Evolutionary conservation across 2,888 invertebrate genomes (phyloP), one percentile per base, ranked within the genome.

Genomic region (Leptothorax acervorum): DNA sequence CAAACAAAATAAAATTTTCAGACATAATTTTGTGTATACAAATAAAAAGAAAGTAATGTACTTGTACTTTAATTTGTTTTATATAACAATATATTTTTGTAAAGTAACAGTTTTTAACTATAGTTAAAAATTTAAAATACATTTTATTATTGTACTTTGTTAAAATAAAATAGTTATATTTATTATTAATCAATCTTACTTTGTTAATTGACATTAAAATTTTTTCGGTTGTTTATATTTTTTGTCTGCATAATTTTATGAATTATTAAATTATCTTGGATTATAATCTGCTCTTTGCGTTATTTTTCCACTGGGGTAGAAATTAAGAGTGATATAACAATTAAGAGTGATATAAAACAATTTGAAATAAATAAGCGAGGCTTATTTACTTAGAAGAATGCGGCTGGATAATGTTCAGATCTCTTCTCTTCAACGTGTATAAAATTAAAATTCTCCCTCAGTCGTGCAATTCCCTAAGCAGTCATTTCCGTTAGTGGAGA

Each of bases 371-470:
- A 63, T 45, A 82, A 62, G 2, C 15, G 28, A 35, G 8, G 48
- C 45, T 68, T 81, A 66, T 79, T 78, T 73, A 60, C 39, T n/a
- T n/a, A 63, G 3, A 42, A 51, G 15, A 82, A 84, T 45, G n/a
- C 11, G 2, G 12, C 8, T 45, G 18, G 57, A 82, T 42, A 76
- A 83, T 48, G 60, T 57, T 18, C 31, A 18, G 42, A 74, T 23
- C 48, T 15, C 18, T 62, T 84, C 51, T 31, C 45, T 62, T 55
- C 60, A n/a, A n/a, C 18, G 48, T 55, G 39, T n/a, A 70, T 82
- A 73, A 82, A 89, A 88, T 88, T 84, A 86, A 86, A 82, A 85
- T 83, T 60, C 82, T 82, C 31, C 60, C 76, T 65, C 35, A 31
- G 42, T 75, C 42, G 66, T 15, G 9, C 55, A 55, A 78, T 68